These are phyloP conservation scores for Antennarius striatus DNA, from an alignment of 2,113 vertebrate genomes.

Conservation along the genomic window DNA sequence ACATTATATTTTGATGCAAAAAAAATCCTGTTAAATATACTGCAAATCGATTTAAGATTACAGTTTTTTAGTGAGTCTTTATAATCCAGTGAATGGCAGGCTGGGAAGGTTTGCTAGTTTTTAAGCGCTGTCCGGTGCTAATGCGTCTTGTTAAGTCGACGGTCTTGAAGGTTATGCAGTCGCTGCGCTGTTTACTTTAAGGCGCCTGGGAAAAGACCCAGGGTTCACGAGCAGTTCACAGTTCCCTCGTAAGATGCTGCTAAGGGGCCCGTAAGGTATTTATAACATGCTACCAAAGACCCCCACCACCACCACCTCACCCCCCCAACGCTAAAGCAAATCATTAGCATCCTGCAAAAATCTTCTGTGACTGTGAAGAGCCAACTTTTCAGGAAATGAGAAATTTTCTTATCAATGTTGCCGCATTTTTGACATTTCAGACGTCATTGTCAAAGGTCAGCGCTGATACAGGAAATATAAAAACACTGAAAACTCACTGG, in stretches of 20 bases:
- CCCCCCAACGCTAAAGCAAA: conserved; percentile 66
- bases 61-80: no score
- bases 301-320: no score
- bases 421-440: conserved; percentile 68
- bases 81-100: not conserved
- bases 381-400: conserved; percentile 69
- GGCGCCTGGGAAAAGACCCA: conserved; percentile 48
- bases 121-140: conserved; percentile 4
- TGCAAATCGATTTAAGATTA: no score
- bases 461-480: not conserved
- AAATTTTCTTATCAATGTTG: conserved; percentile 44
- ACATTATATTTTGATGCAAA: no score
- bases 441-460: conserved; percentile 45
- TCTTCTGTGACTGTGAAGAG: conserved; percentile 54
- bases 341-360: conserved; percentile 71
- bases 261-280: conserved; percentile 55
- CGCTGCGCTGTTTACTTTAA: conserved; percentile 43
- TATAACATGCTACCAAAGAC: conserved; percentile 55
- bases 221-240: conserved; percentile 63
- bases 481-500: not conserved
- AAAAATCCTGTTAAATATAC: no score
- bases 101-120: conserved; percentile 1
- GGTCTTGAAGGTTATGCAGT: conserved; percentile 28
- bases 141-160: conserved; percentile 18
- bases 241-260: conserved; percentile 58